Percentiles rank a stretch among this genome's conserved stretches.
phyloP scores from a whole-genome alignment of 1,140 invertebrate species.

The Drosophila sechellia region DNA sequence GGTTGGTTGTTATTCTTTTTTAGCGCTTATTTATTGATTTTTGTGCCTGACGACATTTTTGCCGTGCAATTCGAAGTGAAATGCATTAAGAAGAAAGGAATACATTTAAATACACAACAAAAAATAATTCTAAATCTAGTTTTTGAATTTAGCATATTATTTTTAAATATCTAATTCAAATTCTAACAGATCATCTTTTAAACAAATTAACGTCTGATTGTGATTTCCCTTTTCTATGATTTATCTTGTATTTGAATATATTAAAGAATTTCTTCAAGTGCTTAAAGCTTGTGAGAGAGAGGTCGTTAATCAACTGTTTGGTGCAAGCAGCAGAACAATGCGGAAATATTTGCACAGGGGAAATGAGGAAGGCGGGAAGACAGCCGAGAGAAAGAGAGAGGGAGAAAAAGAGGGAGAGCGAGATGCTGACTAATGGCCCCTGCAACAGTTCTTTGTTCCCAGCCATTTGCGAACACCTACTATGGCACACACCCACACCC shows the following conservation, averaged over 20 bases:
- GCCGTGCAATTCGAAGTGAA: slow-evolving; percentile 13
- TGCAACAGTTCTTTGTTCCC: slow-evolving; percentile 48
- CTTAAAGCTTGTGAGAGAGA: slow-evolving; percentile 9
- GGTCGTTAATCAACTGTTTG: slow-evolving; percentile 41
- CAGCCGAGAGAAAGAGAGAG: too few species aligned
- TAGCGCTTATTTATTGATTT: slow-evolving; percentile 36
- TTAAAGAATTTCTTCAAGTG: not conserved
- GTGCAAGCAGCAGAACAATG: slow-evolving; percentile 38
- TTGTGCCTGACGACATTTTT: slow-evolving; percentile 24
- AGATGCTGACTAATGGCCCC: slow-evolving; percentile 42
- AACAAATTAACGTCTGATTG: too few species aligned
- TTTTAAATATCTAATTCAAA: too few species aligned
- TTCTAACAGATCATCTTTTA: too few species aligned
- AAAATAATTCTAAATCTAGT: not conserved
- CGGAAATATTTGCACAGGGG: slow-evolving; percentile 38
- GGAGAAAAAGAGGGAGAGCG: not conserved
- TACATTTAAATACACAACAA: not conserved
- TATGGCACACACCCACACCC: slow-evolving; percentile 5
- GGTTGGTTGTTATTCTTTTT: slow-evolving; percentile 2
- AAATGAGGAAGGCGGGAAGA: not conserved
- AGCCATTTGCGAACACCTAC: slow-evolving; percentile 42
- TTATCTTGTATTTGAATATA: not conserved
- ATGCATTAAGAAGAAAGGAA: slow-evolving; percentile 7
- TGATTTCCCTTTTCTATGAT: not conserved
- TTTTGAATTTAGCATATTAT: not conserved